Conservation (phyloP, 1,140 invertebrate species). For the Harpegnathos saltator region DNA sequence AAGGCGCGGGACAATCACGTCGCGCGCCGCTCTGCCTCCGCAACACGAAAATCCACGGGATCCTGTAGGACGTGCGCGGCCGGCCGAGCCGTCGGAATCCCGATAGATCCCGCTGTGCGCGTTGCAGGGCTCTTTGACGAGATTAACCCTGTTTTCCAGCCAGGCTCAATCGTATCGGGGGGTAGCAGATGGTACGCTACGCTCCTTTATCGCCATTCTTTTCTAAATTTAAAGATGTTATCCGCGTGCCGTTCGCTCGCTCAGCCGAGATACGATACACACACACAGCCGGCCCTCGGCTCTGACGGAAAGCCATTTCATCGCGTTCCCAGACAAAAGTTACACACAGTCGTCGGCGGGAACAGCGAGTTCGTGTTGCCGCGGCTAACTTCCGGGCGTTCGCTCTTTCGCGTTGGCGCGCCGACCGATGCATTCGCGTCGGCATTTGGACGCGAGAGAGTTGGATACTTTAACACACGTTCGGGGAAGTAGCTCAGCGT, state of each 20-base stretch:
- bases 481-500: too few relatives aligned
- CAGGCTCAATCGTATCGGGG: constrained; percentile 47
- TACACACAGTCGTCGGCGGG: not conserved
- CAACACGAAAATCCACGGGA: constrained; percentile 32
- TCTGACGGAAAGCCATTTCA: constrained; percentile 39
- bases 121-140: constrained; percentile 34
- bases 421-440: constrained; percentile 12
- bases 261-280: constrained; percentile 32
- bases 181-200: constrained; percentile 34
- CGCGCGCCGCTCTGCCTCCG: constrained; percentile 22
- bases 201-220: constrained; percentile 51
- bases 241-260: constrained; percentile 30
- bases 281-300: constrained; percentile 18
- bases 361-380: not conserved
- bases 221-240: constrained; percentile 59
- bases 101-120: constrained; percentile 30
- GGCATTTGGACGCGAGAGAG: not conserved
- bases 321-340: constrained; percentile 41
- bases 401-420: constrained; percentile 5
- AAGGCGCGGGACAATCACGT: constrained; percentile 53
- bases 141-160: constrained; percentile 54
- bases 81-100: constrained; percentile 31
- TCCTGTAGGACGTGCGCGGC: not conserved
- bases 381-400: constrained; percentile 21
- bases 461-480: constrained; percentile 4